Base-by-base conservation (phyloP, 64 coral and sea anemone species). In the Actinia tenebrosa region DNA sequence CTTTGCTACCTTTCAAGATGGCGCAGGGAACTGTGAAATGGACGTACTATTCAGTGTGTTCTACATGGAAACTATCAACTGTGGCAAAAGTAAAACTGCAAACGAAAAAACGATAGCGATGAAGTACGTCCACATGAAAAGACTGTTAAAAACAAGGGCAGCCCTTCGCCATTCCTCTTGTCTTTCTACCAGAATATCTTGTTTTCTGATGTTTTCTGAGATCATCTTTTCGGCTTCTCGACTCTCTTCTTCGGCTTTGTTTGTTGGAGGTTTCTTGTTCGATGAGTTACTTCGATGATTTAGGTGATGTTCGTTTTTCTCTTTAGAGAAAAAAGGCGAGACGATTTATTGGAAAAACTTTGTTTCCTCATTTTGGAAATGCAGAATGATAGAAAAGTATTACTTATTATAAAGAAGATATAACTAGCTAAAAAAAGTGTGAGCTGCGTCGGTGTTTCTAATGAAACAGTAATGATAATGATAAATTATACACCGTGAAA, bases 111-210 rank as follows among this genome's bases (percentile, higher is more conserved):
- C 16, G 56, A 92, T 85, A 68, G 90, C 90, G 60, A 92, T 45
- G 7, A 96, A 5, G 71, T 89, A 96, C 43, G 88, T 63, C 90
- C 91, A 96, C 83, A 96, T 96, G 26, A 92, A 96, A 55, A 96
- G 83, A 27, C 88, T 89, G 68, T 96, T 96, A 84, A 96, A 37
- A 46, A 96, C 94, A 20, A 96, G 52, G 20, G 94, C 94, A 0
- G 91, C 94, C 20, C 71, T 92, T 25, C 83, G 86, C 94, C 94
- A 96, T 30, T 96, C 91, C 4, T 93, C 94, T 55, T 90, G 87
- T 80, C 94, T 89, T 78, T 61, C 64, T 93, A 92, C 91, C 80
- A 96, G 56, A 10, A 88, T 75, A 53, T 92, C 91, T 25, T 87
- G 87, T 13, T 96, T 84, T 18, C 58, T 54, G 7, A 96, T 77